Conservation (phyloP, 2,797 vertebrate genomes). For the Caiman crocodilus region DNA sequence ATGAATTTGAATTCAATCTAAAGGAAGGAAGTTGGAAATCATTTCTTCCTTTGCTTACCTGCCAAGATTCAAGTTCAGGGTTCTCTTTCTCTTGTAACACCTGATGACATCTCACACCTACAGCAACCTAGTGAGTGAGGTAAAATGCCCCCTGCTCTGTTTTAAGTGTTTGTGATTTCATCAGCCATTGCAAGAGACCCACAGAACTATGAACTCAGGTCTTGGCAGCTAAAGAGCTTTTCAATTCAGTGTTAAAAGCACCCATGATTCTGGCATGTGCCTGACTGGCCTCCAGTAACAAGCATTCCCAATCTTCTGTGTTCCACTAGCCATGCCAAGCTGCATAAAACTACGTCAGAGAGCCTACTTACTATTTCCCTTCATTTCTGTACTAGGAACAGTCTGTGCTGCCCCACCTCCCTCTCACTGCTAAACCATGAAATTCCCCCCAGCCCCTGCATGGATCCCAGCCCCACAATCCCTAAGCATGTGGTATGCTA, state of each 20-base stretch:
- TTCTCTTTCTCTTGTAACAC: conserved; percentile 34
- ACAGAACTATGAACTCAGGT: conserved; percentile 23
- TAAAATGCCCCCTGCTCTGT: conserved; percentile 8
- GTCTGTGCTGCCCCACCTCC: background rate
- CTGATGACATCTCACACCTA: conserved; percentile 58
- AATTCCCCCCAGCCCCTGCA: no score
- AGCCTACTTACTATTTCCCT: background rate
- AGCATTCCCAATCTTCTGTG: background rate
- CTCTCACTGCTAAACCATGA: no score
- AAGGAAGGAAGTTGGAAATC: conserved; percentile 52
- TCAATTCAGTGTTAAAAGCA: conserved; percentile 47
- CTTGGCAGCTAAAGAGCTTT: conserved; percentile 54
- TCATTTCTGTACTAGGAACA: background rate
- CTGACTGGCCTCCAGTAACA: conserved; percentile 38
- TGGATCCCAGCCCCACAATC: no score
- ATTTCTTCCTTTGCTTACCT: conserved; percentile 46
- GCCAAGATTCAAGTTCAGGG: conserved; percentile 49
- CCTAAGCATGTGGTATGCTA: no score
- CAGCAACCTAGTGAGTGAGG: conserved; percentile 26
- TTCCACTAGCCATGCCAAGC: background rate
- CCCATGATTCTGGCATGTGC: background rate
- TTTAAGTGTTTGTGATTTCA: conserved; percentile 62
- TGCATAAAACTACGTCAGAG: background rate
- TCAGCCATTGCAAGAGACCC: conserved; percentile 43
- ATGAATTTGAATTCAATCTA: conserved; percentile 28